phyloP scores from a whole-genome alignment of 2,797 vertebrate genomes.

The Smutsia gigantea region DNA sequence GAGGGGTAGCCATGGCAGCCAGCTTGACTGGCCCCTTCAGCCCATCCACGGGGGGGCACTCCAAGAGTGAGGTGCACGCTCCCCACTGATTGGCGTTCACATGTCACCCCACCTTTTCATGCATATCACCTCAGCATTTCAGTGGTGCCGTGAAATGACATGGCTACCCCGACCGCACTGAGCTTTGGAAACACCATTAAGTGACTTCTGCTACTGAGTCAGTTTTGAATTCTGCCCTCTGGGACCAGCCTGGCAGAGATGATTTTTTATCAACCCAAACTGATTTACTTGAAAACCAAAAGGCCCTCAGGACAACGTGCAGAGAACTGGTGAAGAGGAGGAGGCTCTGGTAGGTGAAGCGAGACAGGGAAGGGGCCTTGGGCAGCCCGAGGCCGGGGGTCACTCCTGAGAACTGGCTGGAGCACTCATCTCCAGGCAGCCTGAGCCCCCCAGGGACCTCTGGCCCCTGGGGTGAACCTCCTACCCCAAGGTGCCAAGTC shows the following conservation, averaged over 20 bases:
- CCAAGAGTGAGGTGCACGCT: accelerated
- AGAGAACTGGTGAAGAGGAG: background rate
- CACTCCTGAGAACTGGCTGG: background rate
- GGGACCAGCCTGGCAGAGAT: background rate
- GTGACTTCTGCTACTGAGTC: background rate
- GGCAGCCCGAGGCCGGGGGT: background rate
- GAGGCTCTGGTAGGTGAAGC: accelerated
- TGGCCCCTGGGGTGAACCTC: background rate
- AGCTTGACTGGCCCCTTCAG: accelerated
- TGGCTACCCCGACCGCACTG: accelerated
- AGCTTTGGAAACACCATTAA: background rate
- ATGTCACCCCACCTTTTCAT: background rate
- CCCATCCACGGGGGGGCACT: accelerated
- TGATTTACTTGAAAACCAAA: background rate
- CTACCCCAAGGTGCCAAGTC: accelerated
- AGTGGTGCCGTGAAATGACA: background rate
- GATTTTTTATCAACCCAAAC: background rate
- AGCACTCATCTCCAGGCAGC: background rate
- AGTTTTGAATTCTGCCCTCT: background rate
- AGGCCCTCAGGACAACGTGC: background rate
- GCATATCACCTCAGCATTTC: accelerated
- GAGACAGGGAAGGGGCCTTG: accelerated
- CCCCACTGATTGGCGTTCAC: background rate
- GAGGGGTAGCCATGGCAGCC: accelerated
- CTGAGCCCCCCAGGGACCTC: too few relatives aligned